phyloP scores from a whole-genome alignment of 2,888 invertebrate species.

The Ochropleura plecta region DNA sequence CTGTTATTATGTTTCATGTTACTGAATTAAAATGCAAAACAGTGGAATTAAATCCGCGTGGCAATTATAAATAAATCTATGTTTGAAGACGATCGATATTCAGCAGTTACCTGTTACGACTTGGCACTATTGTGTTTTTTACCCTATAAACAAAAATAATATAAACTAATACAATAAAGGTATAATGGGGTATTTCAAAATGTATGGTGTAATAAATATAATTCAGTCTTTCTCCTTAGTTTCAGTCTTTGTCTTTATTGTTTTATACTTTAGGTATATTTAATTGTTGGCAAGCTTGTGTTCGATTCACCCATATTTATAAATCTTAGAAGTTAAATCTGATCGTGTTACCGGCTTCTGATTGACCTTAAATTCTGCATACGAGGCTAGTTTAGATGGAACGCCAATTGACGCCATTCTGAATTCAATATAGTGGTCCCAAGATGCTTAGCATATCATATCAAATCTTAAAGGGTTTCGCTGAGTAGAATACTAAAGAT shows the following conservation, averaged over 20 bases:
- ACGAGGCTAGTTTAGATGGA: no score
- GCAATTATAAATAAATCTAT: constrained; percentile 26
- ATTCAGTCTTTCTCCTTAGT: neutral
- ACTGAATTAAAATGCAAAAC: constrained; percentile 18
- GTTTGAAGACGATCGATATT: constrained; percentile 27
- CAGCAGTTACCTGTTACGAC: constrained; percentile 46
- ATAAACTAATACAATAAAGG: neutral
- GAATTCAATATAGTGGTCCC: no score
- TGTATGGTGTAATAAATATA: neutral
- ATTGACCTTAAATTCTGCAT: no score
- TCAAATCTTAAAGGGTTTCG: no score
- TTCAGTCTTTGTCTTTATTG: neutral
- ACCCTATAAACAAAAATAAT: constrained; percentile 4
- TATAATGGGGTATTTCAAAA: constrained; percentile 8
- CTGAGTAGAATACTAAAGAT: no score
- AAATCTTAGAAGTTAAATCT: no score
- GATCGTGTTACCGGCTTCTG: no score
- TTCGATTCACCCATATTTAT: no score
- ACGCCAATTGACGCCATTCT: no score
- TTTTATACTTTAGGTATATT: neutral
- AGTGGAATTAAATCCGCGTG: neutral
- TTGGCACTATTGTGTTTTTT: constrained; percentile 48
- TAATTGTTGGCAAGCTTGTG: neutral
- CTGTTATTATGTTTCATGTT: no score
- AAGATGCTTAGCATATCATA: no score